Evolutionary conservation across 2,888 invertebrate genomes (phyloP).

Genomic region (Cephus spinipes): DNA sequence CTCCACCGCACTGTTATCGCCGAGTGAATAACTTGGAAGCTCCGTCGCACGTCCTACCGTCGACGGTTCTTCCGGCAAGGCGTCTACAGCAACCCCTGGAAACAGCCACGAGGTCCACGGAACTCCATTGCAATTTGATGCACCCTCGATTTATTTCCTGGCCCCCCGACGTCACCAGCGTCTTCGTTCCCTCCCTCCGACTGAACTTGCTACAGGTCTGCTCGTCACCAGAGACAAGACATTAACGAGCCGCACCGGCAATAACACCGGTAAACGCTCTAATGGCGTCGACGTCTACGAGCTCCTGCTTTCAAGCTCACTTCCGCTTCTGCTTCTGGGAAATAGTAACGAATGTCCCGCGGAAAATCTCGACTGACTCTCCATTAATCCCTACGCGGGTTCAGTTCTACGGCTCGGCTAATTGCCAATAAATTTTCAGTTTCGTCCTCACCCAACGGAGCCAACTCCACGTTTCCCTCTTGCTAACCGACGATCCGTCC

Average conservation of each 20-base stretch:
- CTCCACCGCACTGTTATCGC: slow-evolving; percentile 52
- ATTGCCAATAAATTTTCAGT: background rate
- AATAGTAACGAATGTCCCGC: background rate
- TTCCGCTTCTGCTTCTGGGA: background rate
- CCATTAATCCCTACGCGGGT: background rate
- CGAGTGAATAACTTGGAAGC: slow-evolving; percentile 51
- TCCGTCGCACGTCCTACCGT: background rate
- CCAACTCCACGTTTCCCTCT: background rate
- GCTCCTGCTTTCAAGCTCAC: background rate
- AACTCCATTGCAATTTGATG: slow-evolving; percentile 26
- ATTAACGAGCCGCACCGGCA: slow-evolving; percentile 6
- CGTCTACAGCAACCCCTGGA: background rate
- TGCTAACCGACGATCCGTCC: background rate
- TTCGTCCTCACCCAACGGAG: background rate
- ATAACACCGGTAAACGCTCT: background rate
- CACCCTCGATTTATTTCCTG: slow-evolving; percentile 36
- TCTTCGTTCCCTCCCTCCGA: background rate
- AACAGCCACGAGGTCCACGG: background rate
- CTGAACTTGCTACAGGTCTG: background rate
- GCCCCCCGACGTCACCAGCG: slow-evolving; percentile 4
- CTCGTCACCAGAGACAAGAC: slow-evolving; percentile 2
- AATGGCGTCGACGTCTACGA: background rate
- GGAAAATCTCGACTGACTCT: slow-evolving; percentile 2
- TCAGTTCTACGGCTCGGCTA: background rate
- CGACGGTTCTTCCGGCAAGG: background rate